Evolutionary conservation across 2,888 invertebrate genomes (phyloP), one percentile per base, ranked within the genome.

Genomic region (Netelia melanura): DNA sequence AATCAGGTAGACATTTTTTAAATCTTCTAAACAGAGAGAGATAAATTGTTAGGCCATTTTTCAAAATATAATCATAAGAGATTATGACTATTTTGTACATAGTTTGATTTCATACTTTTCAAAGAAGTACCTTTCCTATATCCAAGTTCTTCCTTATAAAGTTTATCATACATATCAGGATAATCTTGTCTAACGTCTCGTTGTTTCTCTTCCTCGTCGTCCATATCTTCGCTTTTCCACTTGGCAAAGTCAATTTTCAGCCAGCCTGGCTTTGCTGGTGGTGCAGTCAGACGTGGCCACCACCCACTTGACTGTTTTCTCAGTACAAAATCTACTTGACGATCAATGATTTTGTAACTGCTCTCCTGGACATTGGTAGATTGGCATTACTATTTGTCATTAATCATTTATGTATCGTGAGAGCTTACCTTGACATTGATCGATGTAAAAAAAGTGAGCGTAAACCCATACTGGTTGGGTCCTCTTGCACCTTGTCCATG

Each of bases 241-340:
- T 97, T 96, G 93, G 98, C 98, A 94, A 98, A 98, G 94, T 98
- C 98, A 88, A 98, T 96, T 96, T 98, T 98, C 3, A 99, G 94
- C 98, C 98, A 98, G 0, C 97, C 96, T 0, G 98, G 97, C 93
- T 98, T 98, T 89, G 97, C 96, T 0, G 97, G 96, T 85, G 97
- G 96, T 10, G 96, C 96, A 0, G 96, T 97, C 21, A 98, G 94
- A 70, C 98, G 94, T 0, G 98, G 97, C 98, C 98, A 98, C 96
- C 97, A 98, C 1, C 95, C 95, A 1, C 94, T 94, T 43, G 95
- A 94, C 58, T 94, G 92, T 92, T 98, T 98, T 74, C 94, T 95
- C 61, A 98, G 94, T 0, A 95, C 94, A 89, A 98, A 95, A 88
- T 98, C 97, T 21, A 98, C 96, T 92, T 97, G 96, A 83, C 97